Conservation (phyloP, 2,797 vertebrate species). For the Chelonia mydas region DNA sequence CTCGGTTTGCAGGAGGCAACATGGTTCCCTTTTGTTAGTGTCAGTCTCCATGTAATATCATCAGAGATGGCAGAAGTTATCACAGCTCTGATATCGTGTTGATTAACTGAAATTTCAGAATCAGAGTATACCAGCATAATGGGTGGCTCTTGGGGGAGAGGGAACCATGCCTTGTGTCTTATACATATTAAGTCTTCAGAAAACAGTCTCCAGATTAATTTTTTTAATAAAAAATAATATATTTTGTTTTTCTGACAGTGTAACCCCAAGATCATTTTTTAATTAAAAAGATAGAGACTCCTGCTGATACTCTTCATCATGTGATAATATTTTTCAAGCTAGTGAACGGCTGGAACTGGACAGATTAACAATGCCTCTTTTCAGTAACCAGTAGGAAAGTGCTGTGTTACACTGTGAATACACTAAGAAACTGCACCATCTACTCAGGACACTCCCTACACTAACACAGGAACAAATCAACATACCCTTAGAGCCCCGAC, state of each 20-base stretch:
- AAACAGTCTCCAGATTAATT: background rate
- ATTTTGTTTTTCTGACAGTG: conserved; percentile 7
- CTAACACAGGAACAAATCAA: too few relatives aligned
- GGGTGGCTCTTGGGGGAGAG: background rate
- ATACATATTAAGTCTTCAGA: background rate
- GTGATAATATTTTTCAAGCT: background rate
- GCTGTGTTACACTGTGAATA: too few relatives aligned
- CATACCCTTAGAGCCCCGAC: too few relatives aligned
- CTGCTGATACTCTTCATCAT: background rate
- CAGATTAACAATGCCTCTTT: background rate
- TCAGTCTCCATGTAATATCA: background rate
- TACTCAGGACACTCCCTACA: too few relatives aligned
- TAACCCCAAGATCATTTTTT: background rate
- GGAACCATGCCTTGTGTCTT: background rate
- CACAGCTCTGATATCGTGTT: accelerated
- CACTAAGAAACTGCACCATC: too few relatives aligned
- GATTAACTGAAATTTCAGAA: background rate
- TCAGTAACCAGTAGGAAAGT: background rate
- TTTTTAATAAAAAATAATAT: background rate
- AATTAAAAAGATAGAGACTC: background rate
- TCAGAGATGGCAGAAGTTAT: background rate
- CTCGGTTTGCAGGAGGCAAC: accelerated
- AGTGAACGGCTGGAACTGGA: background rate
- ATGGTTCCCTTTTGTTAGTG: background rate
- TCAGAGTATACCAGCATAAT: background rate